Conservation (phyloP, 1,140 invertebrate genomes). For the Eueides isabella region DNA sequence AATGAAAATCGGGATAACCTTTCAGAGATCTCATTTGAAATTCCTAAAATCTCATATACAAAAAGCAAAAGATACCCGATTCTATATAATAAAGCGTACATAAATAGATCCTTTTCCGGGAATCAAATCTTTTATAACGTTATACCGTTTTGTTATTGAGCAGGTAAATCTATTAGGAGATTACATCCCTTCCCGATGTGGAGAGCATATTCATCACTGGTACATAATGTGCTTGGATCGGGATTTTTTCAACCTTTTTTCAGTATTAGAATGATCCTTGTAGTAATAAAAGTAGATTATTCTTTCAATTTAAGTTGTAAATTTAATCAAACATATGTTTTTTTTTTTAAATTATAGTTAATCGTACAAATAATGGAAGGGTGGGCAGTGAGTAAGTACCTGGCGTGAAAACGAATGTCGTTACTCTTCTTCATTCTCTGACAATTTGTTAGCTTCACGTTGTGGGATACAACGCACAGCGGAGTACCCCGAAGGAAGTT, state of each 20-base stretch:
- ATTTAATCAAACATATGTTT: too few species aligned
- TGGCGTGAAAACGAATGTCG: too few species aligned
- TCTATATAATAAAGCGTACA: slow-evolving; percentile 12
- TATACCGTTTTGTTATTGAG: slow-evolving; percentile 39
- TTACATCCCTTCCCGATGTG: slow-evolving; percentile 32
- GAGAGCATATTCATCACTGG: slow-evolving; percentile 38
- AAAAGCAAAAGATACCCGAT: slow-evolving; percentile 7
- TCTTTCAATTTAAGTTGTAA: too few species aligned
- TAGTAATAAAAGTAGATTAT: background rate
- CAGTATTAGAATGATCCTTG: background rate
- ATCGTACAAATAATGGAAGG: too few species aligned
- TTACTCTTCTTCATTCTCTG: background rate
- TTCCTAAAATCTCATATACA: background rate
- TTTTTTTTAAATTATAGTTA: too few species aligned
- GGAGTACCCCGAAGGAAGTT: background rate
- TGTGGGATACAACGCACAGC: background rate
- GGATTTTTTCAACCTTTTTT: slow-evolving; percentile 19
- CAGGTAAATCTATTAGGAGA: slow-evolving; percentile 41
- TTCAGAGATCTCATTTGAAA: background rate
- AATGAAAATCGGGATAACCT: background rate
- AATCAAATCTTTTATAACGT: slow-evolving; percentile 31
- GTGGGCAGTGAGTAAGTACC: too few species aligned
- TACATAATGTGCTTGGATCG: slow-evolving; percentile 33
- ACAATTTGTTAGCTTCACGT: too few species aligned
- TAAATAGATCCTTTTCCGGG: slow-evolving; percentile 29